A percentile compares a stretch with the other conserved stretches of the same genome.
Evolutionary conservation across 2,888 invertebrate genomes (phyloP).

Genomic region (Synanthedon tipuliformis): DNA sequence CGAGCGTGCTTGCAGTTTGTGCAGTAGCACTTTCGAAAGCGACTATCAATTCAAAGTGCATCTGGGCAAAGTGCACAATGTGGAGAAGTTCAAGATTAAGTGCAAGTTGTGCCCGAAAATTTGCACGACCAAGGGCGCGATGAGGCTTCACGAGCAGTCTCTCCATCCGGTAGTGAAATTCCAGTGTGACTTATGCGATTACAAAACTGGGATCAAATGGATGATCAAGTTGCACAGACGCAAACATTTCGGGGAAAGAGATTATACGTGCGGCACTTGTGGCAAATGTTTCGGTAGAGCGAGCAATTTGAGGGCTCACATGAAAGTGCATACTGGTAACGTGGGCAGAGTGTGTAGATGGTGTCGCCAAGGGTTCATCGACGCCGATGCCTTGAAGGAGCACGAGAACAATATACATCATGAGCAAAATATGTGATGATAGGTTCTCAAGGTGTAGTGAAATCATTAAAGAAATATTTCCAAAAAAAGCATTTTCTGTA

Average conservation of each 20-base stretch:
- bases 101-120: slow-evolving; percentile 54
- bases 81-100: slow-evolving; percentile 40
- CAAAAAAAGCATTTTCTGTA: too few relatives aligned
- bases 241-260: slow-evolving; percentile 58
- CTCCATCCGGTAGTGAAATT: slow-evolving; percentile 45
- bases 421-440: slow-evolving; percentile 6
- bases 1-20: slow-evolving; percentile 28
- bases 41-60: slow-evolving; percentile 45
- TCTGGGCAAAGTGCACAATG: slow-evolving; percentile 48
- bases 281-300: slow-evolving; percentile 63
- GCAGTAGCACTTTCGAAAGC: slow-evolving; percentile 28
- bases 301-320: slow-evolving; percentile 51
- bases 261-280: slow-evolving; percentile 68
- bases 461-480: too few relatives aligned
- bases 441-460: too few relatives aligned
- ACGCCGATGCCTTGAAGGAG: slow-evolving; percentile 23
- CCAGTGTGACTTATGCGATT: slow-evolving; percentile 44
- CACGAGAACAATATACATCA: slow-evolving; percentile 33
- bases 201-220: slow-evolving; percentile 41
- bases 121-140: slow-evolving; percentile 60
- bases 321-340: slow-evolving; percentile 45
- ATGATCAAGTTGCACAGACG: slow-evolving; percentile 49
- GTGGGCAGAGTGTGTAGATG: slow-evolving; percentile 40
- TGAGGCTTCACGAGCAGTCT: slow-evolving; percentile 62
- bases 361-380: slow-evolving; percentile 35